Evolutionary conservation across 92 coral and sea anemone species (phyloP).

Genomic region (Porites lobata): DNA sequence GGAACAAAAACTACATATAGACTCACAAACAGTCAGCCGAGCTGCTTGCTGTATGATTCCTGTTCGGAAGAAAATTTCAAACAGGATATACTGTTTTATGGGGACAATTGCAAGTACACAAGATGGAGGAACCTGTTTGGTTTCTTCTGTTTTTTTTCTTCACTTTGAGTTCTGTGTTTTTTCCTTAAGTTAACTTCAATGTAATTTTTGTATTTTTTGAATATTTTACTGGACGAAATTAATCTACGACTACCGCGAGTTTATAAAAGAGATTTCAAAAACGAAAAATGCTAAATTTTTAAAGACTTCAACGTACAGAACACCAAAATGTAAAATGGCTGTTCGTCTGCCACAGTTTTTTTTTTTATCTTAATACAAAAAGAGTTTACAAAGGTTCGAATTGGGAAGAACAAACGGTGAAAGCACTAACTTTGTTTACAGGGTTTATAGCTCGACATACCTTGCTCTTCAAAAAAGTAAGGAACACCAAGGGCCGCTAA

Average conservation of each 20-base stretch:
- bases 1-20: slow-evolving; percentile 98
- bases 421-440: not conserved
- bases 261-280: too few relatives aligned
- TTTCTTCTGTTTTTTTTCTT: too few relatives aligned
- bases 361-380: not conserved
- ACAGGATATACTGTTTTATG: not conserved
- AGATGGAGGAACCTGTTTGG: too few relatives aligned
- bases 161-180: too few relatives aligned
- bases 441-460: slow-evolving; percentile 38
- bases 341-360: too few relatives aligned
- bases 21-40: slow-evolving; percentile 90
- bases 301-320: too few relatives aligned
- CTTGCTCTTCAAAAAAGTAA: slow-evolving; percentile 98
- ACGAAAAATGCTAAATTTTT: too few relatives aligned
- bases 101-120: not conserved
- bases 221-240: too few relatives aligned
- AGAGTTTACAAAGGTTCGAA: not conserved
- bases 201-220: too few relatives aligned
- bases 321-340: too few relatives aligned
- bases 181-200: too few relatives aligned
- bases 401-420: not conserved
- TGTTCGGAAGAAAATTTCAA: not conserved
- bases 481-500: slow-evolving; percentile 92
- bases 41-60: slow-evolving; percentile 98
- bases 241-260: too few relatives aligned